Evolutionary conservation across 2,888 invertebrate species (phyloP), one percentile per base, ranked within the genome.

Genomic region (Cremastinae sp.): DNA sequence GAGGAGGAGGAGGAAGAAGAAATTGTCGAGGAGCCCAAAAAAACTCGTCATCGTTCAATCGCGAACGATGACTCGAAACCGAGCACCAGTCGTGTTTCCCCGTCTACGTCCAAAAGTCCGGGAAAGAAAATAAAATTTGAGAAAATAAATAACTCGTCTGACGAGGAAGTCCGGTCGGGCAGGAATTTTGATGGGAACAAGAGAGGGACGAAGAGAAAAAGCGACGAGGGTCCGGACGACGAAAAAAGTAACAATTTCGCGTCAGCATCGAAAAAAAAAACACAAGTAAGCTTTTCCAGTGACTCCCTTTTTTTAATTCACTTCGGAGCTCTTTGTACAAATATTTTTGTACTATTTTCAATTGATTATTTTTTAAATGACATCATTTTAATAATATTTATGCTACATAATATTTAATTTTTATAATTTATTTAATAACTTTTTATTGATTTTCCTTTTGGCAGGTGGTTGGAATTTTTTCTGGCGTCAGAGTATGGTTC

Each of bases 381-480:
- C n/a, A n/a, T n/a, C n/a, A n/a, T n/a, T n/a, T n/a, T n/a, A n/a
- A n/a, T n/a, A n/a, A n/a, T n/a, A n/a, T n/a, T n/a, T n/a, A n/a
- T n/a, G n/a, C n/a, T n/a, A n/a, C n/a, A n/a, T n/a, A n/a, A n/a
- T n/a, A n/a, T n/a, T n/a, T n/a, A n/a, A 8, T 9, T 9, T 5
- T 18, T 16, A 16, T 16, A 9, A 59, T 54, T 14, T 47, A 51
- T 41, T 4, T 12, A 9, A 47, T n/a, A 56, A 14, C n/a, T n/a
- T n/a, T n/a, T n/a, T n/a, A n/a, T n/a, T 38, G 18, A 3, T 8
- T 73, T 49, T 14, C 54, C 45, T 81, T 80, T 9, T 75, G 84
- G 83, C 75, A 64, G 36, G 14, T 58, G 2, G 84, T 77, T 16
- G 82, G 83, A 7, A 65, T 86, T 2, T 80, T 89, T n/a, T 71